Evolutionary conservation across 2,888 invertebrate genomes (phyloP).

Genomic region (Acleris emargana): DNA sequence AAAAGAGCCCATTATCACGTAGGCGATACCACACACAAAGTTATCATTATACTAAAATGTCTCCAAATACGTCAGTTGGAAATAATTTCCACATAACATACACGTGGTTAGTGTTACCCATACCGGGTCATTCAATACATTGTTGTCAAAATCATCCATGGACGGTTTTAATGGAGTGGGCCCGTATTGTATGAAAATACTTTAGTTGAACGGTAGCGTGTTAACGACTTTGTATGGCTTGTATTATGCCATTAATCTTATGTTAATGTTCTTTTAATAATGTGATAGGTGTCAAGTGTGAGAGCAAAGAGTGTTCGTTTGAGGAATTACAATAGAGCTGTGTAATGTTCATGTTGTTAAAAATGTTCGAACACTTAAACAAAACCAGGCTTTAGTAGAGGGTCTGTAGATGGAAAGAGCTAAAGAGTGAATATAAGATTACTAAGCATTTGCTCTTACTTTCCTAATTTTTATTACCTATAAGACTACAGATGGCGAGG

Average conservation of each 20-base stretch:
- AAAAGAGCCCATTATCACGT: slow-evolving; percentile 23
- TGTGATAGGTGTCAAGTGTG: slow-evolving; percentile 2
- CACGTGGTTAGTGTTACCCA: slow-evolving; percentile 24
- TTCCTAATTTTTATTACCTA: no score
- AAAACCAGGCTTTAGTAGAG: no score
- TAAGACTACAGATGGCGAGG: no score
- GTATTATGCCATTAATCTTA: slow-evolving; percentile 32
- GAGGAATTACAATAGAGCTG: neutral
- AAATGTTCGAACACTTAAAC: no score
- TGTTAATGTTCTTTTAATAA: slow-evolving; percentile 26
- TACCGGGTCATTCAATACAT: slow-evolving; percentile 30
- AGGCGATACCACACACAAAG: slow-evolving; percentile 34
- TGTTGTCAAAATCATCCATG: slow-evolving; percentile 28
- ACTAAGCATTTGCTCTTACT: no score
- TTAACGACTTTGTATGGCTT: slow-evolving; percentile 19
- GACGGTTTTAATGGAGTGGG: slow-evolving; percentile 11
- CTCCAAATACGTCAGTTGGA: slow-evolving; percentile 18
- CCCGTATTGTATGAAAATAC: slow-evolving; percentile 16
- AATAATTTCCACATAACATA: slow-evolving; percentile 32
- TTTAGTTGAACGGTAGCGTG: slow-evolving; percentile 26
- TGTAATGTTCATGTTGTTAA: no score
- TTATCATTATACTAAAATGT: slow-evolving; percentile 31
- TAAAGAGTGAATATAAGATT: no score
- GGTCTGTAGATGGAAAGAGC: no score
- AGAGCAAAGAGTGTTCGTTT: neutral